Evolutionary conservation across 2,113 vertebrate species (phyloP), one percentile per base, ranked within the genome.

Genomic region (Phyllostomus discolor): DNA sequence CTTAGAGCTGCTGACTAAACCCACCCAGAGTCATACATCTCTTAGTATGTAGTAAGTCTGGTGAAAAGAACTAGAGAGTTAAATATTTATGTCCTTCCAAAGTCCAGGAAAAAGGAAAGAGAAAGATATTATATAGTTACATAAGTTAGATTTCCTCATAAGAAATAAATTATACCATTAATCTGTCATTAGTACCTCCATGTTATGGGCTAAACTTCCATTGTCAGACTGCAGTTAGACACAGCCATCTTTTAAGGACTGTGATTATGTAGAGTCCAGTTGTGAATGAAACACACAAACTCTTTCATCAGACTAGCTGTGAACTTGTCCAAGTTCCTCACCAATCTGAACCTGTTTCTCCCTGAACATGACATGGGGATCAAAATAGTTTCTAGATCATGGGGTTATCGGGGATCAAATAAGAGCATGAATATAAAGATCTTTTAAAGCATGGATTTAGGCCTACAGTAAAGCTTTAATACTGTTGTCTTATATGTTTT

Each of bases 141-240:
- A 91, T 33, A 93, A 95, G 87, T 94, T 95, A 70, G 5, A 85
- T 95, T 96, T 92, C 41, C 48, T 90, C 11, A 12, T 57, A 87
- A 95, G 78, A 66, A 70, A 94, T 91, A 62, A 91, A 50, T 83
- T 57, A 79, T 86, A 33, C 26, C 64, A 69, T 87, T 91, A 95
- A 79, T 86, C 17, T 86, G 33, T 50, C 69, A 69, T 85, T 85
- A 86, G 10, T 81, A 82, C 15, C 1, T 50, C 31, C 17, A 67
- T 94, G 33, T 22, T 67, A 31, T 8, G 66, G 66, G 10, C 79
- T 79, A 50, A 78, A 72, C 62, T 46, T 93, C 62, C 75, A n/a
- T 89, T 91, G 91, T 91, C 26, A 75, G 69, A 5, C 24, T 54
- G 52, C 35, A 67, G 2, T 50, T 93, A 79, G 62, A 54, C 16